Percentiles rank a stretch among this genome's conserved stretches.
phyloP scores from a whole-genome alignment of 2,113 vertebrate genomes.

The Donacobius atricapilla region DNA sequence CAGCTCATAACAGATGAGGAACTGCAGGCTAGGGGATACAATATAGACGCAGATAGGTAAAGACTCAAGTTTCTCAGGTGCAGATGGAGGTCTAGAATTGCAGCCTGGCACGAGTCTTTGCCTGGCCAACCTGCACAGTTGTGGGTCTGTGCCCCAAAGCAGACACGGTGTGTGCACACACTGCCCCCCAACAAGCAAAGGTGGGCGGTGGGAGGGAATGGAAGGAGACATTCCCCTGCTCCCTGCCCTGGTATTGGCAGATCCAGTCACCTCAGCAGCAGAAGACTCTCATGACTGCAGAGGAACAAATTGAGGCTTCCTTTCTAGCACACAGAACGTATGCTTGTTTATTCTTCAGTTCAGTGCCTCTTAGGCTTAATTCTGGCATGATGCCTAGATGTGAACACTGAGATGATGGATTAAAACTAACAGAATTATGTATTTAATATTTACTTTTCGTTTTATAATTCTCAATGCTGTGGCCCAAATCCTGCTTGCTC shows the following conservation, averaged over 20 bases:
- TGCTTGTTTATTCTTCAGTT: neutral
- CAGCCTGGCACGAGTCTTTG: neutral
- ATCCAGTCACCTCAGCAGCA: neutral
- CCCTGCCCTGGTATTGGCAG: neutral
- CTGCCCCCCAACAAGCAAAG: neutral
- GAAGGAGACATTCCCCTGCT: neutral
- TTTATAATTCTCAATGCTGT: neutral
- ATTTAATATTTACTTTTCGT: neutral
- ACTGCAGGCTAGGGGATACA: neutral
- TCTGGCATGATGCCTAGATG: neutral
- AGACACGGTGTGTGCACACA: neutral
- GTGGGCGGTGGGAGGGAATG: neutral
- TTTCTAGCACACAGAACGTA: neutral
- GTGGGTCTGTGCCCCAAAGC: neutral
- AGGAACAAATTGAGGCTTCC: neutral
- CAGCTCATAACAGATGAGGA: neutral
- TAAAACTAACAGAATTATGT: slow-evolving; percentile 2
- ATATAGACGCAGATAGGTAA: fast-evolving
- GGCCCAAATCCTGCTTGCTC: slow-evolving; percentile 9
- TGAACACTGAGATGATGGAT: neutral
- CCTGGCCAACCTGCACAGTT: neutral
- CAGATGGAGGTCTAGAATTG: neutral
- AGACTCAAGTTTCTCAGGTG: neutral
- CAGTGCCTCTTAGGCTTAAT: neutral
- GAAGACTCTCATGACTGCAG: neutral